Base-by-base conservation (phyloP, 2,888 invertebrate species). In the Morinoia aosen region DNA sequence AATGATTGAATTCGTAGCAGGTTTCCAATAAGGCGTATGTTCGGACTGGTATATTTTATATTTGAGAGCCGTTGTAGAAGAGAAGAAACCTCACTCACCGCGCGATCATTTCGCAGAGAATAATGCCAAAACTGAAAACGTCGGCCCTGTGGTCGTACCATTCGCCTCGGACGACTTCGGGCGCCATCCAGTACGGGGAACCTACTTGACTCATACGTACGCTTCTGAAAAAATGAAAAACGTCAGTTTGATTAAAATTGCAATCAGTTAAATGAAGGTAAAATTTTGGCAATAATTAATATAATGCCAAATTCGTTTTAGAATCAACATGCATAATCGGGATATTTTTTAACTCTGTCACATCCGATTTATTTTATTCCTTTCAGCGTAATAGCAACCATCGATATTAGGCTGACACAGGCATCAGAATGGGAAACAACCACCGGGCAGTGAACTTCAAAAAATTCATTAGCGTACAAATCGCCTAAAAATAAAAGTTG, bases 131-230 rank as follows among this genome's bases (percentile, higher is more conserved):
- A 95, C 99, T 99, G 98, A 99, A 99, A 96, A 99, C 98, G 97
- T 99, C 99, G 97, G 99, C 99, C 97, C 98, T 98, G 97, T 99
- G 98, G 97, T 99, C 98, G 97, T 99, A 99, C 98, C 98, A 98
- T 97, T 98, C 98, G 95, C 99, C 99, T 97, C 98, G 98, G 96
- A 99, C 98, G 97, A 99, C 99, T 97, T 99, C 99, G 25, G 99
- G 99, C 88, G 99, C 99, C 98, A 99, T 99, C 99, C 99, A 99
- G 98, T 99, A 99, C n/a, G 99, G 99, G 76, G 99, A 99, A 11
- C 99, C 99, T 96, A 99, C 99, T 95, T 98, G 98, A 11, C 96
- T 94, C 94, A 96, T 64, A 14, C 96, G 95, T 95, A 96, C 95
- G 58, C 96, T 96, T 94, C 57, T 76, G 19, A 91, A n/a, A 95